A percentile compares a stretch with the other conserved stretches of the same genome.
These are phyloP conservation scores for Lucilia sericata DNA, from an alignment of 1,140 invertebrate genomes.

Conservation along the genomic window DNA sequence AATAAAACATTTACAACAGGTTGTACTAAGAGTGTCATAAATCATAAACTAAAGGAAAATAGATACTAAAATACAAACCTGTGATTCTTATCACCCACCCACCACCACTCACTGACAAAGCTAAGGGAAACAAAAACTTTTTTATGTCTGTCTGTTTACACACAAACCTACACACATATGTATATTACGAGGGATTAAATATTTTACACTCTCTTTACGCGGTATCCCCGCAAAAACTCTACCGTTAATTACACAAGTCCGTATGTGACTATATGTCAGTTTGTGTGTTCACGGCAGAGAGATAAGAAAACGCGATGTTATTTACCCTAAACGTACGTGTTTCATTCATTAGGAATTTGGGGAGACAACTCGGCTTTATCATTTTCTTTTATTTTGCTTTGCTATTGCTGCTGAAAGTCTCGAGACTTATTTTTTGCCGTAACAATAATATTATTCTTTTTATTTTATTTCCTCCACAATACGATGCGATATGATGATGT, in stretches of 20 bases:
- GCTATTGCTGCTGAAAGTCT: constrained; percentile 34
- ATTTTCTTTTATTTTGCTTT: constrained; percentile 41
- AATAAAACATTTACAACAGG: background rate
- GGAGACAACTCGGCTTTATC: constrained; percentile 51
- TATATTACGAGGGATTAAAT: too few species aligned
- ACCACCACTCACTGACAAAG: background rate
- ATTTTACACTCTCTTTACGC: background rate
- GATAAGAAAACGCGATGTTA: constrained; percentile 12
- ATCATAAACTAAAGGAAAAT: background rate
- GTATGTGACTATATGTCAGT: background rate
- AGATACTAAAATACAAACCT: background rate
- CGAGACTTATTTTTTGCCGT: constrained; percentile 47
- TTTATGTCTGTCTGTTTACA: background rate
- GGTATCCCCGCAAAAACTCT: background rate
- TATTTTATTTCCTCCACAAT: constrained; percentile 6
- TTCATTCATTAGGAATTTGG: constrained; percentile 42
- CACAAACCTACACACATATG: background rate
- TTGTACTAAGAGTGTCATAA: background rate
- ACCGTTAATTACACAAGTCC: background rate
- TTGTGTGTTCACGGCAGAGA: background rate
- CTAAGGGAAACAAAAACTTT: too few species aligned
- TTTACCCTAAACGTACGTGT: constrained; percentile 14
- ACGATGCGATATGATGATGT: constrained; percentile 1
- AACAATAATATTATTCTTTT: background rate
- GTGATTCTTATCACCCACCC: background rate